Evolutionary conservation across 2,888 invertebrate genomes (phyloP).

Genomic region (Liodrosophila aerea): DNA sequence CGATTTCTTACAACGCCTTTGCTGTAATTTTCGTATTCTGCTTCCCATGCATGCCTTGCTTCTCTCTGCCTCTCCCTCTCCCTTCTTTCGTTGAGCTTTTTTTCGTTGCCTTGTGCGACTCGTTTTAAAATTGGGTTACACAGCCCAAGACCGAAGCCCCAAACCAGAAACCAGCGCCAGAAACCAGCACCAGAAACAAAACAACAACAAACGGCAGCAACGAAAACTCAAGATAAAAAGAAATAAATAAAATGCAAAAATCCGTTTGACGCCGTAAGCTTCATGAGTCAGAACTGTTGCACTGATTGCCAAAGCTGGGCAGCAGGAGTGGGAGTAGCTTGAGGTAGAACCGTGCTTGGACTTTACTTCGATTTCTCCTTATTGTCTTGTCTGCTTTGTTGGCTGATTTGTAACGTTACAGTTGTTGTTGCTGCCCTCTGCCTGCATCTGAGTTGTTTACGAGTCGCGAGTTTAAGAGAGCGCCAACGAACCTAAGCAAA

Average conservation of each 20-base stretch:
- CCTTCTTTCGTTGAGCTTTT: slow-evolving; percentile 20
- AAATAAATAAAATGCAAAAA: slow-evolving; percentile 67
- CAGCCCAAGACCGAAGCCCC: slow-evolving; percentile 52
- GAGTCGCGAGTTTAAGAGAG: slow-evolving; percentile 47
- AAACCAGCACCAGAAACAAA: slow-evolving; percentile 29
- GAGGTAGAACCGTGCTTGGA: slow-evolving; percentile 24
- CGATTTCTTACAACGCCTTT: slow-evolving; percentile 64
- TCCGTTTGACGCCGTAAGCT: slow-evolving; percentile 74
- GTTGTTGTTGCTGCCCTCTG: slow-evolving; percentile 18
- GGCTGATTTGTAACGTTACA: slow-evolving; percentile 51
- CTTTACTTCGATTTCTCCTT: slow-evolving; percentile 65
- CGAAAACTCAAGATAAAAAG: slow-evolving; percentile 25
- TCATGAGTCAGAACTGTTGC: slow-evolving; percentile 4
- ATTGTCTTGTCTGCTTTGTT: slow-evolving; percentile 61
- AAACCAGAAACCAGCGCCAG: slow-evolving; percentile 43
- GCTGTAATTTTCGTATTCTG: slow-evolving; percentile 68
- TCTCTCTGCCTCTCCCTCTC: slow-evolving; percentile 14
- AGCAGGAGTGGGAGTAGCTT: slow-evolving; percentile 10
- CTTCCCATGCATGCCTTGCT: slow-evolving; percentile 45
- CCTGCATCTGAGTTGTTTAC: slow-evolving; percentile 38
- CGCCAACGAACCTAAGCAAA: slow-evolving; percentile 7
- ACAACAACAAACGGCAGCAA: slow-evolving; percentile 26
- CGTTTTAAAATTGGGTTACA: slow-evolving; percentile 74
- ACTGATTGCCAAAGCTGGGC: background rate
- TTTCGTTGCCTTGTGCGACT: slow-evolving; percentile 46